Conservation (phyloP, 1,140 invertebrate genomes). For the Mercenaria mercenaria region DNA sequence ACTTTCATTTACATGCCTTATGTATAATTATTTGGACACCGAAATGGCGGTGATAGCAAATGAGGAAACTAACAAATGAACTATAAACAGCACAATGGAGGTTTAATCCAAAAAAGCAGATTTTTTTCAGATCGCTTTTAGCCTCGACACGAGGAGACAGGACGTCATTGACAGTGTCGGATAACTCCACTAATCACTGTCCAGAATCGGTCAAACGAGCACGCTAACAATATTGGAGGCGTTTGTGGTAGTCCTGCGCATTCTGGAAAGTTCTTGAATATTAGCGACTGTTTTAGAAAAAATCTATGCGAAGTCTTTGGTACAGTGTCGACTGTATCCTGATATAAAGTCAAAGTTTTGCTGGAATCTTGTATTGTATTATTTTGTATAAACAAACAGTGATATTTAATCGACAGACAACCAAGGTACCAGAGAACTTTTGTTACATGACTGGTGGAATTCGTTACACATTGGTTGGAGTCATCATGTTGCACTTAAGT, state of each 20-base stretch:
- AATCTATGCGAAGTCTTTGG: slow-evolving; percentile 75
- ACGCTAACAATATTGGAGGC: slow-evolving; percentile 69
- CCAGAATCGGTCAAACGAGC: slow-evolving; percentile 50
- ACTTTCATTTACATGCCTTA: too few species aligned
- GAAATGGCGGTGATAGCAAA: too few species aligned
- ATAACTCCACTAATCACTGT: slow-evolving; percentile 34
- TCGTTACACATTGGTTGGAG: slow-evolving; percentile 79
- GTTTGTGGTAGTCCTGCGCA: slow-evolving; percentile 72
- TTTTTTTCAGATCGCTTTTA: too few species aligned
- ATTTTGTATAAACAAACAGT: slow-evolving; percentile 79
- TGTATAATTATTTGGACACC: too few species aligned
- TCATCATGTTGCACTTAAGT: slow-evolving; percentile 79
- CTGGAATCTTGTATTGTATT: slow-evolving; percentile 78
- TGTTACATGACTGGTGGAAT: slow-evolving; percentile 77
- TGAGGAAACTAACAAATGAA: too few species aligned
- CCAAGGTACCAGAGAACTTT: slow-evolving; percentile 65
- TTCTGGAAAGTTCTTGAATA: slow-evolving; percentile 77
- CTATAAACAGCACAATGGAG: too few species aligned
- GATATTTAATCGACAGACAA: slow-evolving; percentile 72
- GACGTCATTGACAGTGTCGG: not conserved
- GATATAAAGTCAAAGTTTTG: slow-evolving; percentile 81
- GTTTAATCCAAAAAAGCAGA: too few species aligned
- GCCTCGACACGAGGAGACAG: not conserved
- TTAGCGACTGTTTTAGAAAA: slow-evolving; percentile 81
- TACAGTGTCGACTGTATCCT: slow-evolving; percentile 82